A percentile compares a stretch with the other conserved stretches of the same genome.
Conservation (phyloP, 2,113 vertebrate species). For the Xiphophorus maculatus region DNA sequence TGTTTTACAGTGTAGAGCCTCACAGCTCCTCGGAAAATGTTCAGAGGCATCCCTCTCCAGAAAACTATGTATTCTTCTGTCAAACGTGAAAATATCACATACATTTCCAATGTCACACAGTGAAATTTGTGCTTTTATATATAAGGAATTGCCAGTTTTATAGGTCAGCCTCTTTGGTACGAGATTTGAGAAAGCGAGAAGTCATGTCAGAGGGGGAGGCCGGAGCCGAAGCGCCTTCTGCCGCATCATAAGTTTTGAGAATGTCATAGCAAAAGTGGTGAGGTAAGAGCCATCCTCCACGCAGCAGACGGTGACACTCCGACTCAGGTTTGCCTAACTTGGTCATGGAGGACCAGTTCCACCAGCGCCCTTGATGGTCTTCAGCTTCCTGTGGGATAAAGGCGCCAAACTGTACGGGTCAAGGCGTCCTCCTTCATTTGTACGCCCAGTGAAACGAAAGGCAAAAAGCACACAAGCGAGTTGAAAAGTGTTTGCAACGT, state of each 20-base stretch:
- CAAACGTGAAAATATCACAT: too few species aligned
- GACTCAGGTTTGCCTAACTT: conserved; percentile 61
- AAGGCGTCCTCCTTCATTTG: conserved; percentile 29
- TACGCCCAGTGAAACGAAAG: conserved; percentile 29
- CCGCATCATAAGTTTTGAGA: conserved; percentile 3
- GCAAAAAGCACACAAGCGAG: conserved; percentile 19
- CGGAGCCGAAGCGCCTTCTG: background rate
- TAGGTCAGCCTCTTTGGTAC: background rate
- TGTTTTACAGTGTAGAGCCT: too few species aligned
- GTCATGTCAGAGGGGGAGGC: conserved; percentile 36
- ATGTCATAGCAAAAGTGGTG: conserved; percentile 26
- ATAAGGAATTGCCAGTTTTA: background rate
- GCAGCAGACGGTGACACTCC: conserved; percentile 38
- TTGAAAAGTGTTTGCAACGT: background rate
- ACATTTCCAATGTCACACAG: background rate
- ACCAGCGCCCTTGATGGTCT: conserved; percentile 1
- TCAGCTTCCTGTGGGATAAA: background rate
- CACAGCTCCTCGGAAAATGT: too few species aligned
- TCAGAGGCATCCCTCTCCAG: too few species aligned
- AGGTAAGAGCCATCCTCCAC: conserved; percentile 17
- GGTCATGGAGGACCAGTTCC: conserved; percentile 49
- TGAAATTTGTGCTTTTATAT: background rate
- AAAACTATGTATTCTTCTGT: too few species aligned
- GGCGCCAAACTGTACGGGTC: conserved; percentile 27
- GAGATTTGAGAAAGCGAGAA: background rate